Conservation (phyloP, 2,113 vertebrate genomes). For the Elachura formosa region DNA sequence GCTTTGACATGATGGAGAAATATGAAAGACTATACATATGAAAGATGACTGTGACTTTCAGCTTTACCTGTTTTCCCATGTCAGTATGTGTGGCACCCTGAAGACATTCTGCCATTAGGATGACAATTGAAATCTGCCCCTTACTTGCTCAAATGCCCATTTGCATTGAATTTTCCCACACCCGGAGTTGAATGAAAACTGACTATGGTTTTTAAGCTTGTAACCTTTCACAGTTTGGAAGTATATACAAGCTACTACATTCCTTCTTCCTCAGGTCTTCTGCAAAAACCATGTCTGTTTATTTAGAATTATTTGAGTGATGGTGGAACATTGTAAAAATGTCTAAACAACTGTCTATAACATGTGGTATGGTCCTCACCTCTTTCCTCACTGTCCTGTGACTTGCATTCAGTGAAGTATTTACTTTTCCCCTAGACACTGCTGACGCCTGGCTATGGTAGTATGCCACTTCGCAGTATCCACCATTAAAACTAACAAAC, state of each 20-base stretch:
- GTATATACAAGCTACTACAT: rapidly evolving
- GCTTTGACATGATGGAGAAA: neutral
- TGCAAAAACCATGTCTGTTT: neutral
- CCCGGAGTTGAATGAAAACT: neutral
- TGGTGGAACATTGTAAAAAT: neutral
- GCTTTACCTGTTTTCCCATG: neutral
- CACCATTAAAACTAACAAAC: neutral
- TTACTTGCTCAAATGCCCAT: neutral
- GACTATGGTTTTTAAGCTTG: neutral
- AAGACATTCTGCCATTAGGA: neutral
- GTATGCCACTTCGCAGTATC: neutral
- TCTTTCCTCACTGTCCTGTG: neutral
- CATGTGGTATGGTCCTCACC: neutral
- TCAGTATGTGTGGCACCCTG: neutral
- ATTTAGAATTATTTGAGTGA: neutral
- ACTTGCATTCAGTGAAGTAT: neutral
- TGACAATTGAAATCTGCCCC: neutral
- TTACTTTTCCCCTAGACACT: neutral
- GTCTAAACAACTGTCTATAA: neutral
- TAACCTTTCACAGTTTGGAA: neutral
- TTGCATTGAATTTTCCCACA: neutral
- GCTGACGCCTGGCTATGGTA: neutral
- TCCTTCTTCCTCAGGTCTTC: neutral
- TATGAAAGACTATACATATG: neutral
- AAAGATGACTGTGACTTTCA: neutral